Evolutionary conservation across 2,797 vertebrate genomes (phyloP).

Genomic region (Rhincodon typus): DNA sequence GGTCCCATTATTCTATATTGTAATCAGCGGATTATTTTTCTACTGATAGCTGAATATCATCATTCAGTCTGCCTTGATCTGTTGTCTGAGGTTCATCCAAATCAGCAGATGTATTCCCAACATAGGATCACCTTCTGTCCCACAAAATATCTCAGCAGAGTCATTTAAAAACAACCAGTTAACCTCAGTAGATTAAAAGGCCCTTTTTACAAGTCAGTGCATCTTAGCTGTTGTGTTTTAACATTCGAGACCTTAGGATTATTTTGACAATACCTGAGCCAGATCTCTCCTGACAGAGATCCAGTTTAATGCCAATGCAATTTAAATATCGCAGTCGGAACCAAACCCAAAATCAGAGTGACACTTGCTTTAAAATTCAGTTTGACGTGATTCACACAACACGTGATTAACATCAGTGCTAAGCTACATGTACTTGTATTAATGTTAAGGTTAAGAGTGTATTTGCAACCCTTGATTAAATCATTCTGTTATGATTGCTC

Average conservation of each 20-base stretch:
- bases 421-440: background rate
- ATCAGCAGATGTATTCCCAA: background rate
- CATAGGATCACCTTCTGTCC: background rate
- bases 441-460: background rate
- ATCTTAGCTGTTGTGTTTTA: background rate
- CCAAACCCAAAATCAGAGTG: background rate
- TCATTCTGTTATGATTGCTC: background rate
- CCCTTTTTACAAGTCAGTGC: background rate
- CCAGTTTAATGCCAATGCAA: background rate
- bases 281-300: background rate
- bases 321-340: background rate
- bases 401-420: background rate
- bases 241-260: background rate
- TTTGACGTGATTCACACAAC: background rate
- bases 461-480: background rate
- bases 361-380: background rate
- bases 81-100: background rate
- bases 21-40: background rate
- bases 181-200: background rate
- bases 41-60: background rate
- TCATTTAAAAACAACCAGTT: background rate
- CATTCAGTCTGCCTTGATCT: background rate
- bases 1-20: background rate
- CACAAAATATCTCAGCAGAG: background rate
- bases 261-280: background rate